phyloP scores from a whole-genome alignment of 2,888 invertebrate species.

The Tetramorium bicarinatum region DNA sequence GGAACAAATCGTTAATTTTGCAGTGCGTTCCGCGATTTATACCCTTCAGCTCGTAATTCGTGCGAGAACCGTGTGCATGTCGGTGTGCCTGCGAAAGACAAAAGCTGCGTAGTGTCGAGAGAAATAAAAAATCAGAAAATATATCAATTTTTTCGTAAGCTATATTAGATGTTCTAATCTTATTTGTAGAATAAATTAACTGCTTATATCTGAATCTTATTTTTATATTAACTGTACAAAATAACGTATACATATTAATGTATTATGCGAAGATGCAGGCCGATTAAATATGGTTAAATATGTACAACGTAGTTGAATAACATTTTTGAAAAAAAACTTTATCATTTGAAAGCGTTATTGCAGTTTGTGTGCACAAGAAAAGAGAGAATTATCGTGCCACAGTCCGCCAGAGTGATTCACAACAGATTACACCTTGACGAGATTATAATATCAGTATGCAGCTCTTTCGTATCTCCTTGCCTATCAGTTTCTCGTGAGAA shows the following conservation, averaged over 20 bases:
- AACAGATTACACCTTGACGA: conserved; percentile 31
- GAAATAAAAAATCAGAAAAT: conserved; percentile 23
- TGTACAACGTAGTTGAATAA: neutral
- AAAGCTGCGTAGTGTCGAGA: conserved; percentile 10
- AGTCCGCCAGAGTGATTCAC: conserved; percentile 53
- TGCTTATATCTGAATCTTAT: neutral
- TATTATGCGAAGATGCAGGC: neutral
- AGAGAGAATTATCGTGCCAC: conserved; percentile 4
- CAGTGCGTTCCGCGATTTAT: conserved; percentile 62
- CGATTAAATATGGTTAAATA: conserved; percentile 21
- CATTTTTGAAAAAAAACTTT: neutral
- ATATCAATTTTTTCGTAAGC: conserved; percentile 15
- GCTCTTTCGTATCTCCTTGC: conserved; percentile 27
- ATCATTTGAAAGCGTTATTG: conserved; percentile 13
- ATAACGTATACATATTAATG: neutral
- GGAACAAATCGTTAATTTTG: conserved; percentile 70
- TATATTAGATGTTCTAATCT: conserved; percentile 4
- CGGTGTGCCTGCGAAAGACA: conserved; percentile 17
- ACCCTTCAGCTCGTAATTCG: conserved; percentile 56
- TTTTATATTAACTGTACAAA: neutral
- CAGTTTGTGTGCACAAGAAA: neutral
- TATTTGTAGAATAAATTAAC: neutral
- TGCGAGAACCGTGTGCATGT: conserved; percentile 52
- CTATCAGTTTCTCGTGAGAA: conserved; percentile 6
- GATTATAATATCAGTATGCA: conserved; percentile 38